Percentiles rank a stretch among this genome's conserved stretches.
phyloP scores from a whole-genome alignment of 2,888 invertebrate genomes.

The Axea sp. region DNA sequence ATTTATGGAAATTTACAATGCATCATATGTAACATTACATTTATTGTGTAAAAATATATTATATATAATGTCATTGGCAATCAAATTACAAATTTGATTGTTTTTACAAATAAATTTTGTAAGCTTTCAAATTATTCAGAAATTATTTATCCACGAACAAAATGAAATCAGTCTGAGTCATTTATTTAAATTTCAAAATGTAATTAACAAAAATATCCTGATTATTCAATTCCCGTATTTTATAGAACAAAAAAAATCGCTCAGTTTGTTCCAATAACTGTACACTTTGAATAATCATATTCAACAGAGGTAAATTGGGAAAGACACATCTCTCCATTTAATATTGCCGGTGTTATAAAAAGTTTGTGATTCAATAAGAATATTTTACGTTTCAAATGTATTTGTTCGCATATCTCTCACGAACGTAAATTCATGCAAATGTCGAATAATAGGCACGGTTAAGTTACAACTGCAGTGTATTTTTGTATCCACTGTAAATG shows the following conservation, averaged over 20 bases:
- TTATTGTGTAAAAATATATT: too few species aligned
- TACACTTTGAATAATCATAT: conserved; percentile 55
- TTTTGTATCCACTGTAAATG: too few species aligned
- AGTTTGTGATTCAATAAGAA: conserved; percentile 55
- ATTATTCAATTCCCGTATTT: too few species aligned
- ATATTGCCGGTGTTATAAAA: conserved; percentile 48
- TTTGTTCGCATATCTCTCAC: conserved; percentile 43
- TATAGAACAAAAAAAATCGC: too few species aligned
- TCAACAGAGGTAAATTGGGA: conserved; percentile 36
- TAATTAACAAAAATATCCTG: conserved; percentile 33
- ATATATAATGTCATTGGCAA: too few species aligned
- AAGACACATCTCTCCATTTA: conserved; percentile 51
- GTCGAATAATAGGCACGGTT: conserved; percentile 31
- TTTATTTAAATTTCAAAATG: conserved; percentile 6
- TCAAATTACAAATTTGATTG: too few species aligned
- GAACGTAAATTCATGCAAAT: conserved; percentile 51
- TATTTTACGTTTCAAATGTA: conserved; percentile 35
- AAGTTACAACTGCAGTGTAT: conserved; percentile 5
- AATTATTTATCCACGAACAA: too few species aligned
- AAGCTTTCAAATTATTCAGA: too few species aligned
- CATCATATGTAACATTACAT: too few species aligned
- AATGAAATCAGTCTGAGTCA: background rate
- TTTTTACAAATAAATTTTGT: too few species aligned
- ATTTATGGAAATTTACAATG: too few species aligned
- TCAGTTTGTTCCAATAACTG: conserved; percentile 50